Base-by-base conservation (phyloP, 2,888 invertebrate genomes). In the Aleiodes leptofemur region DNA sequence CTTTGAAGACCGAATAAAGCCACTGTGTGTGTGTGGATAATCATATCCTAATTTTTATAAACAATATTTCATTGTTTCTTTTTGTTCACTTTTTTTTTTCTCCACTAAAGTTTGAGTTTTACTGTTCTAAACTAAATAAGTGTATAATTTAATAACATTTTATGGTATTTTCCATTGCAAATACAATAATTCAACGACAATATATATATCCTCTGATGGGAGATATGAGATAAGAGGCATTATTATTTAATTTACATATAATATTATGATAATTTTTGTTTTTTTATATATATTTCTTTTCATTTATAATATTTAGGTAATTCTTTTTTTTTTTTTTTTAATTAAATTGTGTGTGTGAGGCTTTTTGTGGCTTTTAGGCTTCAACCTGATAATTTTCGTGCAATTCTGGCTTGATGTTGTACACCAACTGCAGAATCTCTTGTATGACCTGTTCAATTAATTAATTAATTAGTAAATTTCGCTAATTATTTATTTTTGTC, bases 331-430 rank as follows among this genome's bases (percentile, higher is more conserved):
- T 34, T 6, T 34, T 34, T 34, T 34, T 34, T 34, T 34, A 34
- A 34, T 34, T 34, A 34, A 34, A 34, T 34, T 34, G 7, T 73
- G 59, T 76, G 79, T 73, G 64, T 76, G 79, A 76, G 77, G 69
- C 75, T 76, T 71, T 73, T 79, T 76, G 73, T 59, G 50, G 74
- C 55, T 70, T 88, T 85, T 34, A 87, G 80, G 82, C 83, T 82
- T 90, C 90, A 75, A 90, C 82, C 88, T 93, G 94, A 90, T 94
- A 97, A 91, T 98, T 98, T 90, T 94, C 92, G 91, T 98, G 98
- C 83, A 98, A 92, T 90, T 97, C 96, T 4, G 98, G 97, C 90
- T 96, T 95, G 90, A 98, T 97, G 88, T 96, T 95, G 89, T 96
- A 97, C 61, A 98, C 97, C 90, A 96, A 92, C 81, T 93, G 93